Percentiles rank a stretch among this genome's conserved stretches.
phyloP scores from a whole-genome alignment of 2,797 vertebrate genomes.

The Falco peregrinus region DNA sequence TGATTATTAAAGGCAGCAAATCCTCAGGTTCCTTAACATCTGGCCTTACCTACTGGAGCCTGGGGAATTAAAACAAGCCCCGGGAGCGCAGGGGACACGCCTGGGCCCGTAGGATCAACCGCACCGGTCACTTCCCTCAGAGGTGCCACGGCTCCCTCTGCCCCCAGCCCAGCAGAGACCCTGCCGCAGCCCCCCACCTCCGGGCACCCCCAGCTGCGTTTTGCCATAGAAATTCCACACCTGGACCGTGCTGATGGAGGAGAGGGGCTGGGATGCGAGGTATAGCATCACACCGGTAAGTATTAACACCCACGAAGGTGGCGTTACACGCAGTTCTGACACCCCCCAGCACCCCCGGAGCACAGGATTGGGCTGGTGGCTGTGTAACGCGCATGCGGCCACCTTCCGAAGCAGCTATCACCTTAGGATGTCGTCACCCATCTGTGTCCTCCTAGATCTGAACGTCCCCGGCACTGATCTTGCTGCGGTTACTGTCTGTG shows the following conservation, averaged over 20 bases:
- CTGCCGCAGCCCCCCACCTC: rapidly evolving
- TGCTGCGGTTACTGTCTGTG: not conserved
- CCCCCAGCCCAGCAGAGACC: rapidly evolving
- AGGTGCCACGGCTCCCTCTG: not conserved
- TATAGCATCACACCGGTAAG: too few species aligned
- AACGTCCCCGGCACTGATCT: not conserved
- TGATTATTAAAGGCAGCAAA: not conserved
- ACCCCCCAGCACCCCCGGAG: not conserved
- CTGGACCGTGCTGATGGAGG: not conserved
- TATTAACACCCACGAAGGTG: too few species aligned
- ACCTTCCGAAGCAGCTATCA: not conserved
- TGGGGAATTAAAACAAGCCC: not conserved
- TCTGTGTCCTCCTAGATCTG: not conserved
- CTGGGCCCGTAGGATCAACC: not conserved
- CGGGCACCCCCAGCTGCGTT: not conserved
- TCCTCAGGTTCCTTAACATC: not conserved
- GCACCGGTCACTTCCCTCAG: not conserved
- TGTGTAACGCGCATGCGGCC: rapidly evolving
- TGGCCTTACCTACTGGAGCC: not conserved
- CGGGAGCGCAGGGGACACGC: not conserved
- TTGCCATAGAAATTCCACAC: not conserved
- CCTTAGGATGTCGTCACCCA: not conserved
- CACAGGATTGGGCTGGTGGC: rapidly evolving
- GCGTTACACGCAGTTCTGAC: rapidly evolving
- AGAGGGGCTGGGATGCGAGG: not conserved